These are phyloP conservation scores for Todiramphus chloris DNA, from an alignment of 2,113 vertebrate species.

Conservation along the genomic window DNA sequence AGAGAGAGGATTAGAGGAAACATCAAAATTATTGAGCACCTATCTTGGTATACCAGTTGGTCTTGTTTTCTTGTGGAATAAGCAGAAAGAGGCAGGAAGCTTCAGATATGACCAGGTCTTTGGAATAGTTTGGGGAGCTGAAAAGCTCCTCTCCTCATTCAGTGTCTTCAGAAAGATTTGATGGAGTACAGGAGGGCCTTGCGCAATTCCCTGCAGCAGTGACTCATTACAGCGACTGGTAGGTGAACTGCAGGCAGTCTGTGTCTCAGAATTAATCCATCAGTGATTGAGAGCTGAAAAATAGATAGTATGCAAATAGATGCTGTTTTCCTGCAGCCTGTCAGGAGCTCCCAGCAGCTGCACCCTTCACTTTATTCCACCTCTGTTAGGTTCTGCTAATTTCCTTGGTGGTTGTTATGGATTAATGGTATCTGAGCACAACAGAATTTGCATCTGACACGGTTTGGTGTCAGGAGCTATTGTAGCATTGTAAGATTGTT, in stretches of 20 bases:
- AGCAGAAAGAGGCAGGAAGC: not conserved
- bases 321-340: constrained; percentile 19
- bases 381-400: constrained; percentile 33
- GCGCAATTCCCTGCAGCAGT: constrained; percentile 23
- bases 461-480: not conserved
- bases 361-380: constrained; percentile 23
- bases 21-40: not conserved
- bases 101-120: not conserved
- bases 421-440: constrained; percentile 26
- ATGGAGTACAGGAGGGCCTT: not conserved
- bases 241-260: constrained; percentile 21
- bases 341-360: constrained; percentile 41
- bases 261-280: constrained; percentile 20
- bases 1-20: too few species aligned
- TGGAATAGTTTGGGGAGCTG: not conserved
- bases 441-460: constrained; percentile 39
- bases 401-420: constrained; percentile 50
- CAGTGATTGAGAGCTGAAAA: constrained; percentile 11
- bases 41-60: not conserved
- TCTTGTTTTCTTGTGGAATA: not conserved
- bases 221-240: constrained; percentile 2
- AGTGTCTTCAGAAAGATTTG: not conserved
- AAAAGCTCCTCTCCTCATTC: not conserved
- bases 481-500: not conserved
- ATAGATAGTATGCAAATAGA: constrained; percentile 28